Evolutionary conservation across 2,113 vertebrate species (phyloP).

Genomic region (Ceratotherium simum): DNA sequence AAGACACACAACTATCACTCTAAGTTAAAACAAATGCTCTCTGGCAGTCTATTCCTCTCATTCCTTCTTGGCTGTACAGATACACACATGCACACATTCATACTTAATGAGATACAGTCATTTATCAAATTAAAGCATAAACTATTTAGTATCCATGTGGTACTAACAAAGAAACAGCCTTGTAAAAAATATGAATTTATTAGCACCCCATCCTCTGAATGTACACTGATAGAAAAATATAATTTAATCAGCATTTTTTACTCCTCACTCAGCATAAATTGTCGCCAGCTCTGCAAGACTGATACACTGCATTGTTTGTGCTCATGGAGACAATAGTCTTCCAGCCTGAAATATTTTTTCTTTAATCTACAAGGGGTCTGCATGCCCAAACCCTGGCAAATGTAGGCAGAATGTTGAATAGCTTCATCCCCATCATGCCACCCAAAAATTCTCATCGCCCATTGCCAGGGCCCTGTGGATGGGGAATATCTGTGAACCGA

Average conservation of each 20-base stretch:
- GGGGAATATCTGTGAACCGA: not conserved
- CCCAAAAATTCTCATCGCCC: not conserved
- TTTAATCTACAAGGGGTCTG: not conserved
- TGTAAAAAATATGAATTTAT: conserved; percentile 47
- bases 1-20: not conserved
- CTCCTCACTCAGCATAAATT: conserved; percentile 70
- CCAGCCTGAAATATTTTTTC: not conserved
- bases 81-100: not conserved
- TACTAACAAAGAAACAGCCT: conserved; percentile 55
- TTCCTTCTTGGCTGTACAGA: not conserved
- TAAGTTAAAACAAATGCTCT: not conserved
- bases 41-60: not conserved
- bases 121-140: conserved; percentile 69
- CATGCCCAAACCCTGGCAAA: not conserved
- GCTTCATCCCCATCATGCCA: too few species aligned
- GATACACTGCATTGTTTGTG: not conserved
- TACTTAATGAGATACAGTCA: not conserved
- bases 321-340: not conserved
- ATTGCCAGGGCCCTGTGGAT: rapidly evolving
- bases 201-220: not conserved
- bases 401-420: not conserved
- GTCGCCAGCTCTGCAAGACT: not conserved
- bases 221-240: conserved; percentile 47
- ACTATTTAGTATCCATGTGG: not conserved
- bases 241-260: conserved; percentile 68